phyloP scores from a whole-genome alignment of 2,113 vertebrate species.

The Nipponia nippon region DNA sequence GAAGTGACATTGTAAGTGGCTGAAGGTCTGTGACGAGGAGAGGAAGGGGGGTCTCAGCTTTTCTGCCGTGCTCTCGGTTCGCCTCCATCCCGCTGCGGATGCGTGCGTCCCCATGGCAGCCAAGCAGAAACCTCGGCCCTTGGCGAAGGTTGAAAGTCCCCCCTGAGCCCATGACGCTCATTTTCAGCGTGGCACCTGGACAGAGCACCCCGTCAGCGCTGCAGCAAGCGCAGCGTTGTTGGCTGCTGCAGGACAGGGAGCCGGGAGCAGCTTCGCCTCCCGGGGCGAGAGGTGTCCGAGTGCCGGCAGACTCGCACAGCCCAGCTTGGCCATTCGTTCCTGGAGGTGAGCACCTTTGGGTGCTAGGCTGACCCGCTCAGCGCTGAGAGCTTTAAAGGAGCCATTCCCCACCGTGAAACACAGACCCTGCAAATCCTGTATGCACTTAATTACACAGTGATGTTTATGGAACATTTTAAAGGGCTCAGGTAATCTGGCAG shows the following conservation, averaged over 20 bases:
- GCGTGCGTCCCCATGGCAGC: accelerated
- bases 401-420: neutral
- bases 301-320: accelerated
- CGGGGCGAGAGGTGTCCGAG: accelerated
- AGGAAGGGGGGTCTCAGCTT: neutral
- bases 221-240: accelerated
- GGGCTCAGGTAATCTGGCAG: neutral
- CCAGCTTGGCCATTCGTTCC: accelerated
- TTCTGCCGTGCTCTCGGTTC: accelerated
- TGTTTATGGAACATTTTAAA: neutral
- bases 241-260: neutral
- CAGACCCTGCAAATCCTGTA: neutral
- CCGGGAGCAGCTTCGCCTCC: neutral
- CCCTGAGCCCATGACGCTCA: neutral
- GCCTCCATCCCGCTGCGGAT: neutral
- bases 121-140: neutral
- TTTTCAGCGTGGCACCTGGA: neutral
- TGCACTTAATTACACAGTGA: neutral
- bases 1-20: neutral
- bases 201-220: neutral
- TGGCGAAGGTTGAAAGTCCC: accelerated
- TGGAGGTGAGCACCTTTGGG: neutral
- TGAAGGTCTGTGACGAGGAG: neutral
- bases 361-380: neutral
- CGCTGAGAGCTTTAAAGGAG: neutral